A percentile compares a stretch with the other conserved stretches of the same genome.
Conservation (phyloP, 2,113 vertebrate genomes). For the Arenaria interpres region DNA sequence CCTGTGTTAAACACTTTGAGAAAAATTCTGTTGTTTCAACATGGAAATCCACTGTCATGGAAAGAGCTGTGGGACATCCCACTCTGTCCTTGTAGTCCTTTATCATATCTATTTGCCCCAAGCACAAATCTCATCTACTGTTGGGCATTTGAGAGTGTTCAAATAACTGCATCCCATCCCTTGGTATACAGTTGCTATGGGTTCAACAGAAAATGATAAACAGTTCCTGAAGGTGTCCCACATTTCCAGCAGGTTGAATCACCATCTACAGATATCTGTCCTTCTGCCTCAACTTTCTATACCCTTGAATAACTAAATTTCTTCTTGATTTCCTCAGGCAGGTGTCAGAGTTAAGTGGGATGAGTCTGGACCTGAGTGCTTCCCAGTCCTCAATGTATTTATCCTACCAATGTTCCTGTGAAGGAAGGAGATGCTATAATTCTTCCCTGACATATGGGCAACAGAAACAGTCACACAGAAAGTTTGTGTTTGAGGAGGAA, state of each 20-base stretch:
- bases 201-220: neutral
- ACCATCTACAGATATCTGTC: neutral
- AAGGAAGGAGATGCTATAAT: constrained; percentile 37
- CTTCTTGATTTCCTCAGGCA: neutral
- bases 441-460: constrained; percentile 34
- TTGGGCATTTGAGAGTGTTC: neutral
- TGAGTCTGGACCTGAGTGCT: neutral
- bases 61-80: neutral
- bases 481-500: neutral
- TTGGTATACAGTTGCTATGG: neutral
- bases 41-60: neutral
- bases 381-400: constrained; percentile 33
- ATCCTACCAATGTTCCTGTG: constrained; percentile 18
- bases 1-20: neutral
- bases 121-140: neutral
- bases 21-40: neutral
- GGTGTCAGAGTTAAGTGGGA: neutral
- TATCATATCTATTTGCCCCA: rapidly evolving
- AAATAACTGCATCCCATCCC: neutral
- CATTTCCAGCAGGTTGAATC: neutral
- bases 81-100: neutral
- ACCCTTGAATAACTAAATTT: neutral
- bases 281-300: neutral
- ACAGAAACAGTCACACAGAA: neutral
- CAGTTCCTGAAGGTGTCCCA: neutral